Evolutionary conservation across 2,888 invertebrate species (phyloP).

Genomic region (Chloromyia formosa): DNA sequence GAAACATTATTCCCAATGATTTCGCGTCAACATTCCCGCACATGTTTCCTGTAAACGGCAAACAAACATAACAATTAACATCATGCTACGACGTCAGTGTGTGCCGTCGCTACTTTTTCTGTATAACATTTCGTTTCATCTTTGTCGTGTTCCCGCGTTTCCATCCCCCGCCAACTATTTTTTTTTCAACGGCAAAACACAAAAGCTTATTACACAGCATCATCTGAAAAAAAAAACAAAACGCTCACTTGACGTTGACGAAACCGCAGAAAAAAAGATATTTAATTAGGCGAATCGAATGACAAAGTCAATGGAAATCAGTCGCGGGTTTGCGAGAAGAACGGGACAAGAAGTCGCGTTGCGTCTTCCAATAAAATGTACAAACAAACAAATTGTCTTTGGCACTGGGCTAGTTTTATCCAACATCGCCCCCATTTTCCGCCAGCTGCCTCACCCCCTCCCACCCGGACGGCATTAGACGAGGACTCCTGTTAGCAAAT

Average conservation of each 20-base stretch:
- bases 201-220: conserved; percentile 7
- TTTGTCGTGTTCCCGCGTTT: no score
- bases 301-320: conserved; percentile 15
- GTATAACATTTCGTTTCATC: no score
- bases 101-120: no score
- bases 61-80: no score
- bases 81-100: no score
- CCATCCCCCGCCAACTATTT: no score
- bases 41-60: no score
- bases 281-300: conserved; percentile 30
- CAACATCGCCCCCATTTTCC: no score
- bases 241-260: neutral
- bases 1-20: no score
- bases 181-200: conserved; percentile 9
- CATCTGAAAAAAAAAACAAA: neutral
- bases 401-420: no score
- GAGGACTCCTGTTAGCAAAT: no score
- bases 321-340: neutral
- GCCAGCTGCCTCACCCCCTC: neutral
- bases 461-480: neutral
- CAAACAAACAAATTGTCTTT: neutral
- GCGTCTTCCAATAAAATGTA: neutral
- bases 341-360: neutral
- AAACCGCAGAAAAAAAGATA: conserved; percentile 13
- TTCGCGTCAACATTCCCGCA: no score